Evolutionary conservation across 2,888 invertebrate species (phyloP).

Genomic region (Drosophila mercatorum): DNA sequence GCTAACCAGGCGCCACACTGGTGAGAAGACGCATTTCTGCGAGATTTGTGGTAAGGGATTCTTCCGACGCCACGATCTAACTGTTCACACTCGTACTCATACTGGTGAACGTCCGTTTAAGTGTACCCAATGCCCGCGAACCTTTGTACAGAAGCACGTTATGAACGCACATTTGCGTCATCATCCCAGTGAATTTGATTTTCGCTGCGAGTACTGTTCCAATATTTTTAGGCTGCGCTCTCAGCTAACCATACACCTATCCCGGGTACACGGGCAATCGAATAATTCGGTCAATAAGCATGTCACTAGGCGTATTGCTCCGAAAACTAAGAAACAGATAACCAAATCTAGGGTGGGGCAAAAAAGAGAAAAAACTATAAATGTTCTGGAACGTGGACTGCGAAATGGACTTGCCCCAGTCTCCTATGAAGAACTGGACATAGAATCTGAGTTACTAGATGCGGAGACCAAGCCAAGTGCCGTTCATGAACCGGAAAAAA

Average conservation of each 20-base stretch:
- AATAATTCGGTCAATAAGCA: not conserved
- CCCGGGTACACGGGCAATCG: constrained; percentile 78
- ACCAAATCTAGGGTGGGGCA: not conserved
- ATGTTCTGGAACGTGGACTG: constrained; percentile 30
- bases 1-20: constrained; percentile 78
- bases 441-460: constrained; percentile 39
- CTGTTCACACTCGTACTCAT: constrained; percentile 86
- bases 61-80: constrained; percentile 85
- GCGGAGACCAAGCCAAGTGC: not conserved
- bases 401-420: constrained; percentile 37
- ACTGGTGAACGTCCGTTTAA: constrained; percentile 86
- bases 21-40: constrained; percentile 86
- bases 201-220: constrained; percentile 86
- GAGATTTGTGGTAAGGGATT: constrained; percentile 83
- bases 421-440: constrained; percentile 42
- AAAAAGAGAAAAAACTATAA: constrained; percentile 12
- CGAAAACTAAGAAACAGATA: constrained; percentile 6
- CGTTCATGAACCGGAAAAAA: not conserved
- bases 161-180: constrained; percentile 86
- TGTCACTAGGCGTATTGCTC: not conserved
- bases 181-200: constrained; percentile 85
- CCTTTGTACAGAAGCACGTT: constrained; percentile 85
- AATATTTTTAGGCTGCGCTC: constrained; percentile 81
- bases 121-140: constrained; percentile 85
- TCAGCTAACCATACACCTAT: constrained; percentile 86